phyloP scores from a whole-genome alignment of 92 coral and sea anemone species.

The Scolanthus callimorphus region DNA sequence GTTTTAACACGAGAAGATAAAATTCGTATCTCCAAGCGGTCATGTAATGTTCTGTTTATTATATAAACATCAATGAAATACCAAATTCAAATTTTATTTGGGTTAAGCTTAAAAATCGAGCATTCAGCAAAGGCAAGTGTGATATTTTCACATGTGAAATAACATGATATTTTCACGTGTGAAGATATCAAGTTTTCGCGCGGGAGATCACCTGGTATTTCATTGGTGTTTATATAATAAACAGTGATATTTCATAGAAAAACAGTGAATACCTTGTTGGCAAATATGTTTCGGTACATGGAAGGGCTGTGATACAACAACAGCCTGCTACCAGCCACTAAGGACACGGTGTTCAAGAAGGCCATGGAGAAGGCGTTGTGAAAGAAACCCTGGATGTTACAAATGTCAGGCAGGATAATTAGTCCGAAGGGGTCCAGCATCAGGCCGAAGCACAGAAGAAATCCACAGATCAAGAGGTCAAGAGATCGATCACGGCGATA shows the following conservation, averaged over 20 bases:
- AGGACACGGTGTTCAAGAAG: conserved; percentile 12
- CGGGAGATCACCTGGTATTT: too few relatives aligned
- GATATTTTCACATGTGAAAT: too few relatives aligned
- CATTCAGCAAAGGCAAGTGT: too few relatives aligned
- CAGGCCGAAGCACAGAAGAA: conserved; percentile 8
- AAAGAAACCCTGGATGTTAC: conserved; percentile 34
- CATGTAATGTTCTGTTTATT: too few relatives aligned
- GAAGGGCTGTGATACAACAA: conserved; percentile 10
- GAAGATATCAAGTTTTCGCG: too few relatives aligned
- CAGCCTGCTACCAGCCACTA: conserved; percentile 14
- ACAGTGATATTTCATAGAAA: background rate
- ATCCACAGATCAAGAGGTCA: conserved; percentile 3
- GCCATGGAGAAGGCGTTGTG: conserved; percentile 10
- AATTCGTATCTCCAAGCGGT: too few relatives aligned
- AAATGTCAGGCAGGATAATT: background rate
- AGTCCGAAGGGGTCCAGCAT: conserved; percentile 7
- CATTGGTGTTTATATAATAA: too few relatives aligned
- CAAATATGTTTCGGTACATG: conserved; percentile 18
- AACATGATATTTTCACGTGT: too few relatives aligned
- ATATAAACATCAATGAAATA: too few relatives aligned
- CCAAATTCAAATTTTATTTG: too few relatives aligned
- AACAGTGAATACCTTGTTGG: conserved; percentile 11
- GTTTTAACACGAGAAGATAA: too few relatives aligned
- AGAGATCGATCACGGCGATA: conserved; percentile 5
- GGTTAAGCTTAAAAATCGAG: too few relatives aligned